Percentiles rank a stretch among this genome's conserved stretches.
phyloP scores from a whole-genome alignment of 2,797 vertebrate species.

The Salarias fasciatus region DNA sequence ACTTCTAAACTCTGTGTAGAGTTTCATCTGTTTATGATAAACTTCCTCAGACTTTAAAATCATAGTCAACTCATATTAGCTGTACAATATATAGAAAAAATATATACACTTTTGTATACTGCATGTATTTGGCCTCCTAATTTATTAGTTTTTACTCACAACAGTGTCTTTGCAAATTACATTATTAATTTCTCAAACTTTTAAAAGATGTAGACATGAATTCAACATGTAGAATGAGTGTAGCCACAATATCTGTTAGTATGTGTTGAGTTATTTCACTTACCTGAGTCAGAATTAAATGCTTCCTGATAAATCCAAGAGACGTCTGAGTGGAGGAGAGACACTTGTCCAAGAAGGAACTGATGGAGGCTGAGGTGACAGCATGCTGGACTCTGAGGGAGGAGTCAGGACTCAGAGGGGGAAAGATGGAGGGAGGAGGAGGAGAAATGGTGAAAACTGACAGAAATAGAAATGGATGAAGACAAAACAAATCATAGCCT shows the following conservation, averaged over 20 bases:
- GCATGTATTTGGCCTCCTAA: background rate
- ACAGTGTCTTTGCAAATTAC: background rate
- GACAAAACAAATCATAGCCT: too few species aligned
- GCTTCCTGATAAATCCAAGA: constrained; percentile 11
- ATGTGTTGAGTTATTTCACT: constrained; percentile 7
- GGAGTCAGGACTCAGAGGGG: constrained; percentile 48
- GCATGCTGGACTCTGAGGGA: constrained; percentile 51
- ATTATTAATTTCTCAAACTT: background rate
- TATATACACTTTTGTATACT: background rate
- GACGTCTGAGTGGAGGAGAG: constrained; percentile 34
- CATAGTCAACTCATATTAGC: too few species aligned
- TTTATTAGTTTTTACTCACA: background rate
- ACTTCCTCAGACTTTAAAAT: too few species aligned
- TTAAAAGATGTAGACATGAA: too few species aligned
- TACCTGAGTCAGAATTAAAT: constrained; percentile 46
- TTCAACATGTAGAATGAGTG: background rate
- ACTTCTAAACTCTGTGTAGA: too few species aligned
- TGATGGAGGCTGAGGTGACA: constrained; percentile 47
- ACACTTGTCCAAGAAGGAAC: constrained; percentile 41
- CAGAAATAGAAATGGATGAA: too few species aligned
- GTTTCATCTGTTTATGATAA: too few species aligned
- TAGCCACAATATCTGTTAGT: too few species aligned
- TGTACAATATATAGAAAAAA: too few species aligned
- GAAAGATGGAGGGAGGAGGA: constrained; percentile 27
- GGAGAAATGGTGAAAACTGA: constrained; percentile 3